These are phyloP conservation scores for Platalea minor DNA, from an alignment of 2,797 vertebrate genomes.

Conservation along the genomic window DNA sequence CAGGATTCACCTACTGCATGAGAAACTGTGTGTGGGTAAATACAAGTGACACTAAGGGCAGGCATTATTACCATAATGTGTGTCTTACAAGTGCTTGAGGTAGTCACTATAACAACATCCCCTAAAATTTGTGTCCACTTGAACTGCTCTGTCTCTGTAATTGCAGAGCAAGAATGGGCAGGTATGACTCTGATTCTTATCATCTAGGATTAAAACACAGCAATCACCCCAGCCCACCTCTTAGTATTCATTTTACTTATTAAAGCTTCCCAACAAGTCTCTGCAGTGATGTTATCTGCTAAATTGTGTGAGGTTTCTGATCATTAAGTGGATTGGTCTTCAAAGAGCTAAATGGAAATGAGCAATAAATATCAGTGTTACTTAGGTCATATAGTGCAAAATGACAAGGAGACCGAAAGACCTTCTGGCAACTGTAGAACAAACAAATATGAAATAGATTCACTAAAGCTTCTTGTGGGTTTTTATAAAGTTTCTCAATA, in stretches of 20 bases:
- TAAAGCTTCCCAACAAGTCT: conserved; percentile 70
- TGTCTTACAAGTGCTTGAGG: conserved; percentile 9
- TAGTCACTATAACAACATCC: conserved; percentile 23
- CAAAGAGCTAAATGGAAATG: conserved; percentile 72
- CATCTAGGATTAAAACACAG: conserved; percentile 50
- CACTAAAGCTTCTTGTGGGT: not conserved
- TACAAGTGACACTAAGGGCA: not conserved
- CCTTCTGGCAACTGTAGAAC: conserved; percentile 55
- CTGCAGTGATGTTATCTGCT: conserved; percentile 72
- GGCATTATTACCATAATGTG: not conserved
- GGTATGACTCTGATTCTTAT: conserved; percentile 70
- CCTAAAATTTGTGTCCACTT: conserved; percentile 68
- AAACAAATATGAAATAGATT: conserved; percentile 10
- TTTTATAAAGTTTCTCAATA: not conserved
- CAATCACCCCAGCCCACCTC: conserved; percentile 66
- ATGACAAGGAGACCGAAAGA: conserved; percentile 59
- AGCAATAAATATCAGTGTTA: conserved; percentile 71
- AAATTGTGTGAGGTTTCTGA: conserved; percentile 75
- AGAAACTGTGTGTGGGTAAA: not conserved
- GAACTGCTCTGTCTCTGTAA: conserved; percentile 45
- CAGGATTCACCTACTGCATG: not conserved
- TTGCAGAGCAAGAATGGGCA: conserved; percentile 64
- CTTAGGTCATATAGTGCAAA: conserved; percentile 65
- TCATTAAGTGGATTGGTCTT: conserved; percentile 75
- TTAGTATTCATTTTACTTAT: conserved; percentile 76